Evolutionary conservation across 2,888 invertebrate genomes (phyloP), one percentile per base, ranked within the genome.

Genomic region (Chelonus formosanus): DNA sequence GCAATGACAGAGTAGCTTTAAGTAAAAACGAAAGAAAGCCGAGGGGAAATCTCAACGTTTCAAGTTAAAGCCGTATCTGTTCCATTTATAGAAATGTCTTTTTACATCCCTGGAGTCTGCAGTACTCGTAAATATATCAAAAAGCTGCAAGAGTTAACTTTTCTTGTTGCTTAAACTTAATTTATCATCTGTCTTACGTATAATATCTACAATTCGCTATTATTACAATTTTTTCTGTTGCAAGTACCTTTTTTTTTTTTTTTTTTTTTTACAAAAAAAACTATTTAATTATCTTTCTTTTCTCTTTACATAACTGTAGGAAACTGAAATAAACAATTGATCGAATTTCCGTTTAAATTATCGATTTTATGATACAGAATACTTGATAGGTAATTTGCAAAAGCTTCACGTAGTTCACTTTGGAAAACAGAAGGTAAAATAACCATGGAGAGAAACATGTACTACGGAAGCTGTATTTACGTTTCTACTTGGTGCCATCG

Each of bases 71-170:
- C 44, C 34, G 43, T 61, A 61, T 57, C 44, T 44, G 32, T 57
- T 66, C 35, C 52, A 57, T 66, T 66, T 57, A 56, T 45, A 52
- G 45, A 66, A 57, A 66, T 43, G 50, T 56, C 56, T 50, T 32
- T 20, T 8, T 44, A 31, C 31, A 48, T 44, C 57, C 10, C 57
- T n/a, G 10, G 52, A 66, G 56, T 61, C 40, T n/a, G 43, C 44
- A 44, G 7, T 52, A 50, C 5, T 45, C 36, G 20, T 50, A 50
- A 61, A 52, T 66, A 57, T 44, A 56, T 66, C 61, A 53, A 4
- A 44, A 40, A 52, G 40, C 36, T 40, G 8, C 59, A 36, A 32
- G 44, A 36, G 47, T 45, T 59, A 48, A 53, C 48, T 50, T 58
- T 63, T 50, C 43, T 32, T 45, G 34, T 59, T 31, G 48, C 31